Evolutionary conservation across 2,113 vertebrate species (phyloP).

Genomic region (Vombatus ursinus): DNA sequence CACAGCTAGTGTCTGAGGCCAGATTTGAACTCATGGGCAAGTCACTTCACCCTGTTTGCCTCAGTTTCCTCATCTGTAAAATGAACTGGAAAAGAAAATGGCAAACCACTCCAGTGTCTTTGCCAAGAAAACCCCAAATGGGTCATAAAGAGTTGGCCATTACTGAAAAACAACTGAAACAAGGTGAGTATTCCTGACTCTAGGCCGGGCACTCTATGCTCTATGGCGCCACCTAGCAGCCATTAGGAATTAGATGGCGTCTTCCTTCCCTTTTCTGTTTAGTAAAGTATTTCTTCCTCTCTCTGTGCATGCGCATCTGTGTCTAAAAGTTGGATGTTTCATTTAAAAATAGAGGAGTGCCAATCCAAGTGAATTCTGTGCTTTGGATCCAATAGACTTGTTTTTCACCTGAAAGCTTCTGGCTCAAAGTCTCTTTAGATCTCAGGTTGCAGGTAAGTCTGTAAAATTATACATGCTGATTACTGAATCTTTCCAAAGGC

Average conservation of each 20-base stretch:
- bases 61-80: too few relatives aligned
- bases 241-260: background rate
- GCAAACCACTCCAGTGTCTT: too few relatives aligned
- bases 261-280: background rate
- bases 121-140: too few relatives aligned
- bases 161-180: too few relatives aligned
- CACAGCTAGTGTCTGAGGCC: too few relatives aligned
- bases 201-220: background rate
- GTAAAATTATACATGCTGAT: constrained; percentile 11
- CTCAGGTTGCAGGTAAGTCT: constrained; percentile 46
- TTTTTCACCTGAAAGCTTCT: constrained; percentile 62
- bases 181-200: background rate
- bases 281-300: background rate
- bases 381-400: background rate
- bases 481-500: background rate
- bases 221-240: background rate
- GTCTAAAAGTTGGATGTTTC: constrained; percentile 52
- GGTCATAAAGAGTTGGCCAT: too few relatives aligned
- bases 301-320: background rate
- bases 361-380: constrained; percentile 45
- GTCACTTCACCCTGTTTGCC: too few relatives aligned
- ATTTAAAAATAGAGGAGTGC: constrained; percentile 51
- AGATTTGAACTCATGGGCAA: too few relatives aligned
- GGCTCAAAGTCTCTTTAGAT: constrained; percentile 67
- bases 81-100: too few relatives aligned